Conservation (phyloP, 1,140 invertebrate genomes). For the Brachystomella parvula region DNA sequence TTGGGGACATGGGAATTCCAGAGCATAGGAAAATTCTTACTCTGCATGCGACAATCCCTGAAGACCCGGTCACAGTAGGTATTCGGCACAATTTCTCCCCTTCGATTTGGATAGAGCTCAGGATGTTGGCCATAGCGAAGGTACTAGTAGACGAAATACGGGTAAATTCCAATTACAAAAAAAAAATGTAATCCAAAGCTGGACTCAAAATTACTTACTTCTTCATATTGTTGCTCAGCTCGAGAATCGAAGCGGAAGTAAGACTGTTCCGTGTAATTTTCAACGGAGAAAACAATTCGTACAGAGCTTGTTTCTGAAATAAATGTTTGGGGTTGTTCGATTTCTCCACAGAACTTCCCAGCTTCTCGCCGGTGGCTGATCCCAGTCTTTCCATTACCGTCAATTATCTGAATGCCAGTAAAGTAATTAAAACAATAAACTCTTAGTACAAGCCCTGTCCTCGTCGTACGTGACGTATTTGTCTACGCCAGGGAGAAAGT, state of each 20-base stretch:
- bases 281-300: constrained; percentile 77
- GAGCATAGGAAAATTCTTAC: neutral
- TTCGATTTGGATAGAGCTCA: constrained; percentile 77
- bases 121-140: constrained; percentile 82
- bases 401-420: constrained; percentile 55
- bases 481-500: too few species aligned
- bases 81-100: constrained; percentile 67
- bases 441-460: too few species aligned
- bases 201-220: too few species aligned
- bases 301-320: constrained; percentile 89
- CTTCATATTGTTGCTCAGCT: constrained; percentile 80
- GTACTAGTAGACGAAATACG: constrained; percentile 23
- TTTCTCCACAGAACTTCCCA: constrained; percentile 80
- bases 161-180: neutral
- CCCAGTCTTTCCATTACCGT: constrained; percentile 75
- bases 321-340: constrained; percentile 84
- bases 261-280: constrained; percentile 84
- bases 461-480: too few species aligned
- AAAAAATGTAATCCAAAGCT: too few species aligned
- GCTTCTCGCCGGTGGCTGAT: constrained; percentile 72
- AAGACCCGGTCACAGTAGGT: constrained; percentile 81
- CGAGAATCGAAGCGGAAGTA: constrained; percentile 67
- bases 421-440: constrained; percentile 2
- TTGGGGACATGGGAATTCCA: neutral
- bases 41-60: constrained; percentile 71